Evolutionary conservation across 2,113 vertebrate genomes (phyloP).

Genomic region (Oryzias curvinotus): DNA sequence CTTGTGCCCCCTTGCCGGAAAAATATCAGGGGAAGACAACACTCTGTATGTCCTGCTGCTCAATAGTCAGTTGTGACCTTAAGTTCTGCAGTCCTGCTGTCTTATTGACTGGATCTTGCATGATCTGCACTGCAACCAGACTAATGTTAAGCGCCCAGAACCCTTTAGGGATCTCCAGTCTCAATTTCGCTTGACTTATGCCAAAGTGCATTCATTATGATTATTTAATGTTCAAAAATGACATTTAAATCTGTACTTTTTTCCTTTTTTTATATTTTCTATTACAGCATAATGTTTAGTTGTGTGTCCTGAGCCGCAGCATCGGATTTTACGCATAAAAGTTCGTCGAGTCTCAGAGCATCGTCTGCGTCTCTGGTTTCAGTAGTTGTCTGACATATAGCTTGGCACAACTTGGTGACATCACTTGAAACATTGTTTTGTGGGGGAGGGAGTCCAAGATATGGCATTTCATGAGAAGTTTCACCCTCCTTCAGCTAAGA

Average conservation of each 20-base stretch:
- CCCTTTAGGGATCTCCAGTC: constrained; percentile 8
- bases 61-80: constrained; percentile 49
- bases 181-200: constrained; percentile 12
- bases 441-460: constrained; percentile 15
- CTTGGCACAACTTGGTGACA: constrained; percentile 8
- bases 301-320: constrained; percentile 30
- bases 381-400: constrained; percentile 35
- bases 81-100: constrained; percentile 29
- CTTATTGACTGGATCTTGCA: constrained; percentile 28
- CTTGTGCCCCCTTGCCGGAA: constrained; percentile 43
- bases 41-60: constrained; percentile 48
- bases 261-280: constrained; percentile 43
- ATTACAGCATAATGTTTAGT: constrained; percentile 70
- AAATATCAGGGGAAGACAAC: constrained; percentile 62
- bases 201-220: constrained; percentile 31
- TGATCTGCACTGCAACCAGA: neutral
- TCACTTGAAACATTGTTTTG: constrained; percentile 29
- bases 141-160: constrained; percentile 12
- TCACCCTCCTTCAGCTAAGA: constrained; percentile 11
- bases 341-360: constrained; percentile 26
- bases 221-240: constrained; percentile 58
- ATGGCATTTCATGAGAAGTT: constrained; percentile 34
- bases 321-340: constrained; percentile 21
- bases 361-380: constrained; percentile 34
- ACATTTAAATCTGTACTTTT: constrained; percentile 51